A percentile compares a stretch with the other conserved stretches of the same genome.
Conservation (phyloP, 2,797 vertebrate genomes). For the Myiotriccus ornatus region DNA sequence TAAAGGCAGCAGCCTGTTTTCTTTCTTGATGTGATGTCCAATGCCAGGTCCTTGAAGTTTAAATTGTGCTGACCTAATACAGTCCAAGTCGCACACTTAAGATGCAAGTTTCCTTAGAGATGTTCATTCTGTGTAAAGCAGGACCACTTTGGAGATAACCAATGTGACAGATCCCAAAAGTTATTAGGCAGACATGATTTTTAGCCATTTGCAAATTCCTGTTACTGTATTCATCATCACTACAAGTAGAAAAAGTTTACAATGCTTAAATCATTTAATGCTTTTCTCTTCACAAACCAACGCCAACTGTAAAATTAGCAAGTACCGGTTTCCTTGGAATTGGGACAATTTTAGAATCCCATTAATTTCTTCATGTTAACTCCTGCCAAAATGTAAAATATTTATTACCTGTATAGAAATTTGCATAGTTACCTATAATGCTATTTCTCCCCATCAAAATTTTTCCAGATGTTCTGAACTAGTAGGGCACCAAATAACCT, state of each 20-base stretch:
- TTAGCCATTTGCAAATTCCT: conserved; percentile 39
- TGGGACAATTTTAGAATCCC: conserved; percentile 45
- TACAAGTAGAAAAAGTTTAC: conserved; percentile 16
- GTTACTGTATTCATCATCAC: conserved; percentile 24
- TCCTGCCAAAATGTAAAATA: conserved; percentile 21
- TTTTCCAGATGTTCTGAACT: conserved; percentile 50
- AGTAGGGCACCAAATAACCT: background rate
- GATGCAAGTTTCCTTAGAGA: conserved; percentile 51
- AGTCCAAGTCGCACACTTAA: conserved; percentile 54
- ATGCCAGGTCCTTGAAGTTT: conserved; percentile 56
- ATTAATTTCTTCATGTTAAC: conserved; percentile 28
- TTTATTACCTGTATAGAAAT: conserved; percentile 66
- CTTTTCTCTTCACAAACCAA: conserved; percentile 33
- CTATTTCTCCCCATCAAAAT: conserved; percentile 9
- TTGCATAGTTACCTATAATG: conserved; percentile 67
- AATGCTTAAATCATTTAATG: background rate
- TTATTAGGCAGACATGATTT: conserved; percentile 50
- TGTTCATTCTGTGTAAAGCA: conserved; percentile 54
- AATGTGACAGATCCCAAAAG: conserved; percentile 45
- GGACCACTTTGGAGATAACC: conserved; percentile 58
- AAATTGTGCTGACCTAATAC: conserved; percentile 53
- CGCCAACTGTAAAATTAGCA: background rate
- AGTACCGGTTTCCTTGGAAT: conserved; percentile 20
- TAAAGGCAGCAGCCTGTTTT: conserved; percentile 54
- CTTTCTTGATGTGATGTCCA: conserved; percentile 60